Percentiles rank a stretch among this genome's conserved stretches.
Conservation (phyloP, 2,113 vertebrate genomes). For the Ursus arctos region DNA sequence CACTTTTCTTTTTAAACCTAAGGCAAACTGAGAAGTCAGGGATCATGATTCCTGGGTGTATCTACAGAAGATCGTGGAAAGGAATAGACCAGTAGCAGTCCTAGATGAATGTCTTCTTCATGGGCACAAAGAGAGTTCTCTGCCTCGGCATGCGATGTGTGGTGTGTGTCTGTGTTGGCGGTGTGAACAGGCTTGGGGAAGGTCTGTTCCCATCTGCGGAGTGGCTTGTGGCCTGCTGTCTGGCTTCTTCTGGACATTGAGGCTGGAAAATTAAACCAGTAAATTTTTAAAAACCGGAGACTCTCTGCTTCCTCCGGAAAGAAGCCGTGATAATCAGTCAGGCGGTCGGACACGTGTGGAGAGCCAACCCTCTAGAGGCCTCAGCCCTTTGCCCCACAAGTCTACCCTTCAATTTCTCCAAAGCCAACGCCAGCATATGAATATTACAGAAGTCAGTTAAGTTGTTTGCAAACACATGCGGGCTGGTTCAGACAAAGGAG, state of each 20-base stretch:
- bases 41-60: neutral
- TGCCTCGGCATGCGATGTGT: neutral
- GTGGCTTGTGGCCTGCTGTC: neutral
- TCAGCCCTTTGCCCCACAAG: neutral
- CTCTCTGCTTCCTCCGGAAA: neutral
- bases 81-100: neutral
- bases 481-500: constrained; percentile 59
- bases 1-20: neutral
- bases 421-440: constrained; percentile 46
- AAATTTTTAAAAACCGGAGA: constrained; percentile 13
- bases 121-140: neutral
- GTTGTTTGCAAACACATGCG: constrained; percentile 87
- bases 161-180: neutral
- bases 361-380: neutral
- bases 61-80: neutral
- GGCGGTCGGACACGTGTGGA: neutral
- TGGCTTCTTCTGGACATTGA: neutral
- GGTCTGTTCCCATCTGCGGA: neutral
- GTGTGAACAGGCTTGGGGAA: neutral
- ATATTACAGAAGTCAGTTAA: constrained; percentile 87
- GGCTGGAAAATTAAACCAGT: neutral
- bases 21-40: neutral
- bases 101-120: neutral
- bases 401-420: neutral
- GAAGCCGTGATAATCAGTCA: neutral